Evolutionary conservation across 2,113 vertebrate species (phyloP).

Genomic region (Pterocles gutturalis): DNA sequence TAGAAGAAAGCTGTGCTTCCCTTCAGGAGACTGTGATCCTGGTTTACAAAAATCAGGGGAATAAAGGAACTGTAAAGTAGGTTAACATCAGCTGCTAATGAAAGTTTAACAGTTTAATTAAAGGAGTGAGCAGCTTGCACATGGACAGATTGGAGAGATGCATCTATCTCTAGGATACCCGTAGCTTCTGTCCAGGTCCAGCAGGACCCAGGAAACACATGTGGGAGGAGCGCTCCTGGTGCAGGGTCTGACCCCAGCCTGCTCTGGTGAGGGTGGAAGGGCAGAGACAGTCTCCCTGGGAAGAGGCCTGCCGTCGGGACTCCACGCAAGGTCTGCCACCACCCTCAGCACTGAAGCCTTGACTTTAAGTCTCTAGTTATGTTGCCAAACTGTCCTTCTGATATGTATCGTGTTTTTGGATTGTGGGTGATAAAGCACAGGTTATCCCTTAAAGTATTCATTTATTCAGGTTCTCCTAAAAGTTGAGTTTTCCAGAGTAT

Average conservation of each 20-base stretch:
- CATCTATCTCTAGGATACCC: neutral
- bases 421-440: neutral
- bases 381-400: neutral
- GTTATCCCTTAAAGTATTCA: neutral
- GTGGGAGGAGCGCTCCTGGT: neutral
- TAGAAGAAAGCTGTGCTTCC: neutral
- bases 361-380: neutral
- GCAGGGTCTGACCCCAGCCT: neutral
- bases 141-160: neutral
- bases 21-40: neutral
- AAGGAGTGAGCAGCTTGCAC: neutral
- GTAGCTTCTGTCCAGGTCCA: neutral
- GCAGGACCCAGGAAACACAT: neutral
- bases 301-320: rapidly evolving
- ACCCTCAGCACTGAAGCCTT: neutral
- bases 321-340: neutral
- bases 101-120: constrained; percentile 52
- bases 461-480: neutral
- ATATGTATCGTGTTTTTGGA: neutral
- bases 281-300: neutral
- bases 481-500: neutral
- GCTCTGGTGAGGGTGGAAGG: neutral
- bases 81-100: constrained; percentile 19
- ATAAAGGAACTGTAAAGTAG: neutral
- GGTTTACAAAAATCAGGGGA: neutral